Conservation (phyloP, 2,113 vertebrate species). For the Bubo blakistoni region DNA sequence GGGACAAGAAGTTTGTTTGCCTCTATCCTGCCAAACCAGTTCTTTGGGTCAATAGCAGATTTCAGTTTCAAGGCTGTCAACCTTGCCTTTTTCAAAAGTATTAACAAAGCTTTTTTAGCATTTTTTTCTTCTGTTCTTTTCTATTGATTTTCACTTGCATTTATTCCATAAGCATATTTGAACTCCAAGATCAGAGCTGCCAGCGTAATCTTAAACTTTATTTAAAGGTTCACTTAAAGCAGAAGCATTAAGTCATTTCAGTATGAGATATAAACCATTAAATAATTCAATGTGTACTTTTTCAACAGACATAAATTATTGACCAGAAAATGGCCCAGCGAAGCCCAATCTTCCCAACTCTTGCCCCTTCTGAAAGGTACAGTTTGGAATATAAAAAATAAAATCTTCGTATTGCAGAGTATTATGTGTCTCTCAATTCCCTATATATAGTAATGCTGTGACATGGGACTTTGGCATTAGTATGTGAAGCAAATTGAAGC, state of each 20-base stretch:
- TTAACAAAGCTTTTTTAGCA: not conserved
- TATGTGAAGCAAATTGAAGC: not conserved
- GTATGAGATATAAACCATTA: conserved; percentile 29
- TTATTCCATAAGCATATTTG: not conserved
- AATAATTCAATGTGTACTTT: conserved; percentile 65
- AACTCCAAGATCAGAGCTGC: not conserved
- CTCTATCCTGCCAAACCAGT: not conserved
- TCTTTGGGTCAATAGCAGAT: not conserved
- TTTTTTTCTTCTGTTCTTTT: not conserved
- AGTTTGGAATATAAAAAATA: conserved; percentile 12
- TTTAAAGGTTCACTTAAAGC: not conserved
- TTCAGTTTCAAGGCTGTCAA: not conserved
- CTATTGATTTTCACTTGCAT: not conserved
- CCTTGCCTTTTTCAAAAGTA: not conserved
- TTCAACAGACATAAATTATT: conserved; percentile 73
- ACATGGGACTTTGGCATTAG: not conserved
- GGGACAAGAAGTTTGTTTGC: not conserved
- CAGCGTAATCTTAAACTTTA: not conserved
- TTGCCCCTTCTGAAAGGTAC: conserved; percentile 78
- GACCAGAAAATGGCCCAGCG: conserved; percentile 77
- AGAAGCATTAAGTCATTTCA: conserved; percentile 5
- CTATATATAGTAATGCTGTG: not conserved
- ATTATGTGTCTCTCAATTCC: not conserved
- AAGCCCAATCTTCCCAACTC: conserved; percentile 72
- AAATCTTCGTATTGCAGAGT: not conserved